A percentile compares a stretch with the other conserved stretches of the same genome.
phyloP scores from a whole-genome alignment of 2,888 invertebrate species.

The Andrena bicolor region DNA sequence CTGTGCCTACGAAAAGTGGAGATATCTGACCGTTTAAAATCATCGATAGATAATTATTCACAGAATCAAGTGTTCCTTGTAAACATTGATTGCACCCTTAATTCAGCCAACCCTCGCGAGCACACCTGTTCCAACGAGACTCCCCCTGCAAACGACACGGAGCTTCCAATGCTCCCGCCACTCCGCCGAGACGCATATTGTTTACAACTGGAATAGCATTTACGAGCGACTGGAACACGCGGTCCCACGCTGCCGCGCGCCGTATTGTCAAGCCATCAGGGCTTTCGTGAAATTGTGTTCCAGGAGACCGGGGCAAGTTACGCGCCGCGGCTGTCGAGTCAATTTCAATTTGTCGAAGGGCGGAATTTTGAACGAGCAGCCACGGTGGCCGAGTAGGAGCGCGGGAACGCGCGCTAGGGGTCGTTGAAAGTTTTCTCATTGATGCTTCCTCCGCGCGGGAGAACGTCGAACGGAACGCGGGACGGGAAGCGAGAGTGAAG shows the following conservation, averaged over 20 bases:
- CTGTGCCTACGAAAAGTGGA: too few relatives aligned
- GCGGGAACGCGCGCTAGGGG: neutral
- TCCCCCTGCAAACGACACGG: neutral
- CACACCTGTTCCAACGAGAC: neutral
- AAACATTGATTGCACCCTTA: too few relatives aligned
- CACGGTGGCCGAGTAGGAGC: neutral
- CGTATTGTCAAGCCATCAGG: neutral
- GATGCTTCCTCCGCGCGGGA: neutral
- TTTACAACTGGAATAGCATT: neutral
- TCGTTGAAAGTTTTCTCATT: constrained; percentile 52
- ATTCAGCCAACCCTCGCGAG: too few relatives aligned
- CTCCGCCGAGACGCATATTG: neutral
- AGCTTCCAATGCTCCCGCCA: neutral
- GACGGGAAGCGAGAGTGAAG: constrained; percentile 25
- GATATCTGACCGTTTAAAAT: too few relatives aligned
- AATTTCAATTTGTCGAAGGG: constrained; percentile 6
- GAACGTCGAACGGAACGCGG: neutral
- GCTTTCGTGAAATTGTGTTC: neutral
- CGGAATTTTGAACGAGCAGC: neutral
- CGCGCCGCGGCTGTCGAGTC: neutral
- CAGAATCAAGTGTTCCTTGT: too few relatives aligned
- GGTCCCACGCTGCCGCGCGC: neutral
- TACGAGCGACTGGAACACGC: neutral
- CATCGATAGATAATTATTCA: too few relatives aligned
- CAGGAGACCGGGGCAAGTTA: neutral